These are phyloP conservation scores for Toxostoma redivivum DNA, from an alignment of 2,113 vertebrate genomes.

Conservation along the genomic window DNA sequence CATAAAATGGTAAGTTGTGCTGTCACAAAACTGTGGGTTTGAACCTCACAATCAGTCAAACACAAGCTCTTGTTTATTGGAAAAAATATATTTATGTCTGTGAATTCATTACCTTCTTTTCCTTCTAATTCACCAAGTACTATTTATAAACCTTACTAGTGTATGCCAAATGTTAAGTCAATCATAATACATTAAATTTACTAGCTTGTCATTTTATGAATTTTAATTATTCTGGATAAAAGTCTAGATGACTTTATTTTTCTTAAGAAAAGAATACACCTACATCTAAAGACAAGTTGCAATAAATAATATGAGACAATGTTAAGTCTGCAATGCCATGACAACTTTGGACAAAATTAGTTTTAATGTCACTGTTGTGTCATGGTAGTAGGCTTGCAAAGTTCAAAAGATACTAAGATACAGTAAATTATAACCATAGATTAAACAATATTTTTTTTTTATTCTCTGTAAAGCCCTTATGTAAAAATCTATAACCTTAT, in stretches of 20 bases:
- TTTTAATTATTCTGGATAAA: neutral
- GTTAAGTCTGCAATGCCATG: neutral
- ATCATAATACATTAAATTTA: neutral
- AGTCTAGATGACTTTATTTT: neutral
- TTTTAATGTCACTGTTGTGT: neutral
- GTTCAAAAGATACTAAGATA: constrained; percentile 30
- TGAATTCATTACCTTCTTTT: neutral
- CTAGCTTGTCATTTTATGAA: neutral
- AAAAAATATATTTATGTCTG: neutral
- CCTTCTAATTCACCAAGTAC: neutral
- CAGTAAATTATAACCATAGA: neutral
- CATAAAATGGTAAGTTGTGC: neutral
- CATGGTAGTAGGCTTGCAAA: neutral
- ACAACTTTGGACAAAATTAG: neutral
- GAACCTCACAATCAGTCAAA: neutral
- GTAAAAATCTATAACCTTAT: constrained; percentile 29
- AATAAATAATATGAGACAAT: neutral
- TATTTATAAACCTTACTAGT: neutral
- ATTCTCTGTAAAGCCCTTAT: neutral
- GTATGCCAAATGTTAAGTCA: neutral
- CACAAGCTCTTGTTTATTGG: neutral
- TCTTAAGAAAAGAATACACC: neutral
- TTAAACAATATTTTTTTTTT: constrained; percentile 37
- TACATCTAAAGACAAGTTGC: neutral
- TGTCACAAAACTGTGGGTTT: neutral